Conservation (phyloP, 2,888 invertebrate genomes). For the Drosophila tanythrix region DNA sequence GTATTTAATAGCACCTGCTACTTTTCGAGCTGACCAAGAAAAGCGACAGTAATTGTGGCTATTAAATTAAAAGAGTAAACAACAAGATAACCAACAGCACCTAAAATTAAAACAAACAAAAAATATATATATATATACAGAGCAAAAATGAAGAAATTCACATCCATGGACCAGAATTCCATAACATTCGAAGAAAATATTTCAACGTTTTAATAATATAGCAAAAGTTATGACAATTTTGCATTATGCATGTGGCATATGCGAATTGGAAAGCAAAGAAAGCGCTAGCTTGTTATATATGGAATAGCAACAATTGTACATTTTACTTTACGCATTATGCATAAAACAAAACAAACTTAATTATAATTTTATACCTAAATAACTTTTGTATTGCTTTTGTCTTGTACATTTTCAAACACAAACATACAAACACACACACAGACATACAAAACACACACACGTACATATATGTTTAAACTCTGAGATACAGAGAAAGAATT, state of each 20-base stretch:
- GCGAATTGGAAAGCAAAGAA: constrained; percentile 50
- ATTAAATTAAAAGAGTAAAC: constrained; percentile 30
- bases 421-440: constrained; percentile 45
- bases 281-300: constrained; percentile 77
- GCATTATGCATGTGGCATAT: constrained; percentile 65
- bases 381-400: constrained; percentile 67
- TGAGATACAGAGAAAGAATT: constrained; percentile 38
- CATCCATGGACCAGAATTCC: constrained; percentile 21
- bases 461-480: constrained; percentile 35
- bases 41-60: constrained; percentile 58
- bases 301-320: constrained; percentile 76
- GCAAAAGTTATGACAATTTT: constrained; percentile 73
- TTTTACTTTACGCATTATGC: constrained; percentile 67
- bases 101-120: constrained; percentile 28
- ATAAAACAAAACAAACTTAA: constrained; percentile 51
- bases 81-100: constrained; percentile 8
- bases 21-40: constrained; percentile 62
- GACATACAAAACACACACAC: constrained; percentile 22
- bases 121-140: background rate
- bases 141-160: background rate
- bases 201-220: constrained; percentile 25
- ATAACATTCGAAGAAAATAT: constrained; percentile 10
- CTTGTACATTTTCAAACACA: constrained; percentile 75
- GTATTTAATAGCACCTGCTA: constrained; percentile 57
- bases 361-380: constrained; percentile 69